phyloP scores from a whole-genome alignment of 2,888 invertebrate genomes.

The Callosobruchus maculatus region DNA sequence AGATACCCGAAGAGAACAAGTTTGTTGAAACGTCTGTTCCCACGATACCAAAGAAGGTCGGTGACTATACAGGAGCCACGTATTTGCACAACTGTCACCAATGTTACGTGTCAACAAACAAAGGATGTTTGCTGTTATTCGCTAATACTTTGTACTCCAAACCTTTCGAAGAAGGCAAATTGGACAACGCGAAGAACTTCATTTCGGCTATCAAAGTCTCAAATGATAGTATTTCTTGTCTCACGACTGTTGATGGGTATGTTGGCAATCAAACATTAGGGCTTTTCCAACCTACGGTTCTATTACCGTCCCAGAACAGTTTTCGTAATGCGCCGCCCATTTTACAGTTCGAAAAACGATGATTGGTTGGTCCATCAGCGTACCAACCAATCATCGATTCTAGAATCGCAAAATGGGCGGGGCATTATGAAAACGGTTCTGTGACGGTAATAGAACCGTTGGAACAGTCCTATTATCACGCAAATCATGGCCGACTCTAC shows the following conservation, averaged over 20 bases:
- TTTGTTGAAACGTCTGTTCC: conserved; percentile 36
- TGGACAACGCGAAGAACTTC: conserved; percentile 47
- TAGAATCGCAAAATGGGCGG: no score
- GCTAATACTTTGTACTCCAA: conserved; percentile 52
- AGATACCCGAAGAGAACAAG: conserved; percentile 22
- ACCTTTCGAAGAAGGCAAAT: conserved; percentile 34
- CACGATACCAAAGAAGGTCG: conserved; percentile 41
- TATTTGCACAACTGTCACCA: conserved; percentile 53
- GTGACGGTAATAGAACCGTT: no score
- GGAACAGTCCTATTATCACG: no score
- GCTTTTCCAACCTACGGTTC: no score
- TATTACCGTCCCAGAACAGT: no score
- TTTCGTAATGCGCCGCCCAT: no score
- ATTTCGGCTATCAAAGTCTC: conserved; percentile 52
- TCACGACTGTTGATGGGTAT: conserved; percentile 56
- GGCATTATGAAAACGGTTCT: no score
- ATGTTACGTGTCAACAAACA: conserved; percentile 52
- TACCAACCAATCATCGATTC: no score
- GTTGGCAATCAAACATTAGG: no score
- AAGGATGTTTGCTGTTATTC: conserved; percentile 53
- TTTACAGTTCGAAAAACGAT: no score
- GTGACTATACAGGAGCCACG: conserved; percentile 52
- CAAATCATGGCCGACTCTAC: no score
- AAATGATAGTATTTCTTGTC: conserved; percentile 49
- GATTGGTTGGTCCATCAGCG: no score